phyloP scores from a whole-genome alignment of 2,888 invertebrate species.

The Unio pictorum region DNA sequence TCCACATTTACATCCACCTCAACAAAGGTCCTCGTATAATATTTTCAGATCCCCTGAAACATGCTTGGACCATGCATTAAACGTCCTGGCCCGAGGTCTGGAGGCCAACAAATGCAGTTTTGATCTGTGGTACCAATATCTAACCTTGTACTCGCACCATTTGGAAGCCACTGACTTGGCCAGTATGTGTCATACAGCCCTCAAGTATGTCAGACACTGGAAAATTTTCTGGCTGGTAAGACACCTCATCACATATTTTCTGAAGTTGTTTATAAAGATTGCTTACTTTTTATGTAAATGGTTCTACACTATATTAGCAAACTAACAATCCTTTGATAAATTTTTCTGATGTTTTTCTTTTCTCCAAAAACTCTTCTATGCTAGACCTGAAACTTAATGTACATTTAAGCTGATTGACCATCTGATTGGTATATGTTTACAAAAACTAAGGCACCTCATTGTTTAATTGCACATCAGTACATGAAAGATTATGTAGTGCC shows the following conservation, averaged over 20 bases:
- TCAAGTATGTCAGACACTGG: constrained; percentile 66
- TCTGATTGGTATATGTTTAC: too few species aligned
- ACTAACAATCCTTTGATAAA: too few species aligned
- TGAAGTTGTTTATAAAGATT: neutral
- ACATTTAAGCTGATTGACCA: too few species aligned
- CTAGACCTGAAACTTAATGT: too few species aligned
- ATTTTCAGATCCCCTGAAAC: constrained; percentile 21
- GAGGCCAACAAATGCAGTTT: constrained; percentile 62
- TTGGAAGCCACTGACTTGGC: constrained; percentile 53
- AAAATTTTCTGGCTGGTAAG: constrained; percentile 68
- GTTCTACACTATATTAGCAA: too few species aligned
- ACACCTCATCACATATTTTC: constrained; percentile 1
- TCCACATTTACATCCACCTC: too few species aligned
- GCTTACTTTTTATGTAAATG: neutral
- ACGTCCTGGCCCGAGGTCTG: constrained; percentile 67
- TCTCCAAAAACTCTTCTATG: too few species aligned
- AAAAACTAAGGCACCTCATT: too few species aligned
- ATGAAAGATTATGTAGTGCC: too few species aligned
- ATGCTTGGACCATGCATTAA: constrained; percentile 65
- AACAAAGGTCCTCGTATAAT: neutral
- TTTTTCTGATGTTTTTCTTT: too few species aligned
- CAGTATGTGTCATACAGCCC: constrained; percentile 64
- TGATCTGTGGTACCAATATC: constrained; percentile 68
- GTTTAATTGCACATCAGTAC: too few species aligned
- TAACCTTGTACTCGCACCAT: constrained; percentile 59